A percentile compares a stretch with the other conserved stretches of the same genome.
These are phyloP conservation scores for Galago senegalensis DNA, from an alignment of 2,797 vertebrate genomes.

Conservation along the genomic window DNA sequence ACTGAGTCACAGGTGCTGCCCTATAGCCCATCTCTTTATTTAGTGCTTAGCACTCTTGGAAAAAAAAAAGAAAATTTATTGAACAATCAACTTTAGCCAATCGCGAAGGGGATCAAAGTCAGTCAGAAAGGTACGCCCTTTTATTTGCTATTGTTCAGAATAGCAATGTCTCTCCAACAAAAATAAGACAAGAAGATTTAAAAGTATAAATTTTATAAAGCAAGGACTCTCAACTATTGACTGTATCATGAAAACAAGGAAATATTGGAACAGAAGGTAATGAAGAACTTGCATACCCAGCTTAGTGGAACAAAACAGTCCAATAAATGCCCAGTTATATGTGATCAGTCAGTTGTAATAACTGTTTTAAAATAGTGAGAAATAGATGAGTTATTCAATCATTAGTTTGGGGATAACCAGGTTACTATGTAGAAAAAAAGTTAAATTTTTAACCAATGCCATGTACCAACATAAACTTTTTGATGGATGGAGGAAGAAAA, in stretches of 20 bases:
- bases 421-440: background rate
- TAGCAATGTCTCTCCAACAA: background rate
- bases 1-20: no score
- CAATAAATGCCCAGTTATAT: background rate
- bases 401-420: background rate
- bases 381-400: background rate
- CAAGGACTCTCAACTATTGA: background rate
- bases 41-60: background rate
- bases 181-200: background rate
- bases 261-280: background rate
- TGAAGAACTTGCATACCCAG: background rate
- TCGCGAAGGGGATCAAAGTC: background rate
- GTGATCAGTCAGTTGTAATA: background rate
- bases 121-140: background rate
- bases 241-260: constrained; percentile 16
- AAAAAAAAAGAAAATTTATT: constrained; percentile 17
- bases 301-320: background rate
- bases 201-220: constrained; percentile 8
- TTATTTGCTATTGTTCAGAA: background rate
- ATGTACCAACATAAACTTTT: constrained; percentile 16
- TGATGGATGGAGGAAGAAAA: background rate
- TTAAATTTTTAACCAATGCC: background rate
- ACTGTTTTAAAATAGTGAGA: background rate
- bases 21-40: background rate
- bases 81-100: background rate